Evolutionary conservation across 2,797 vertebrate species (phyloP).

Genomic region (Pseudotriccus pelzelni): DNA sequence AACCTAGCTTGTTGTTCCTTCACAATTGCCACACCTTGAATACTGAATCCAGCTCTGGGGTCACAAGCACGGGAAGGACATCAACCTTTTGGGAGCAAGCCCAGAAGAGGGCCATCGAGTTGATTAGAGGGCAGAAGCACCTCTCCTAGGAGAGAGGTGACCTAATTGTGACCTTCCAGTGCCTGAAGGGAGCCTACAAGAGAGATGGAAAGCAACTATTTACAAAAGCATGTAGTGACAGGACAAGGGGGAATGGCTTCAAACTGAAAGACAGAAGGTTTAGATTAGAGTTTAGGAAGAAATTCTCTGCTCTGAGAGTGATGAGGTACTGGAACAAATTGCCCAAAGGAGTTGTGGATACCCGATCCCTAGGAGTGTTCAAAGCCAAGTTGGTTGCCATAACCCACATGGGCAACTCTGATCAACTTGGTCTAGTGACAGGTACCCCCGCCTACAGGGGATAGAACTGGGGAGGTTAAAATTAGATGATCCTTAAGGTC

Average conservation of each 20-base stretch:
- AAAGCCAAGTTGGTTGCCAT: not conserved
- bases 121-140: not conserved
- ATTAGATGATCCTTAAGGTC: not conserved
- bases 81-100: not conserved
- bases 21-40: not conserved
- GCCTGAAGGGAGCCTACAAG: not conserved
- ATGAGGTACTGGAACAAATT: not conserved
- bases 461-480: not conserved
- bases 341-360: not conserved
- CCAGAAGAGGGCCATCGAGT: not conserved
- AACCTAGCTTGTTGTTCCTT: not conserved
- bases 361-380: not conserved
- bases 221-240: not conserved
- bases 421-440: not conserved
- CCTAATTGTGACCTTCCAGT: not conserved
- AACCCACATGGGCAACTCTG: not conserved
- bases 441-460: not conserved
- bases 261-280: not conserved
- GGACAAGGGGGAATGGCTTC: not conserved
- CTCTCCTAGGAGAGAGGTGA: too few relatives aligned
- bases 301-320: not conserved
- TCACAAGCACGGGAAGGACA: not conserved
- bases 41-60: not conserved
- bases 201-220: not conserved
- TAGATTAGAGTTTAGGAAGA: not conserved